Evolutionary conservation across 2,797 vertebrate species (phyloP).

Genomic region (Poliocrania exsul): DNA sequence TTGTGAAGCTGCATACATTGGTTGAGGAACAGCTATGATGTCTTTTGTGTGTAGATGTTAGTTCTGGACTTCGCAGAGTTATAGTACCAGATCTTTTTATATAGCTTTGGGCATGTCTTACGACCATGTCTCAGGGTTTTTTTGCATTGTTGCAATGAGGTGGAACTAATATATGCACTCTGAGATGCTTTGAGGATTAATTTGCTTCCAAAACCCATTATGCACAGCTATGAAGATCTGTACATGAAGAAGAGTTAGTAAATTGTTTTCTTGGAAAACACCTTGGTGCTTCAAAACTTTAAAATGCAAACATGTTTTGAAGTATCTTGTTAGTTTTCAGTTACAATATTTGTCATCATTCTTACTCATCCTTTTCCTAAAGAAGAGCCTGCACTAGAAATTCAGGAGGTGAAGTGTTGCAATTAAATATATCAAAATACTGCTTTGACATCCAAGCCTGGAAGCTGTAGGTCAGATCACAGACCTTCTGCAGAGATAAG

Average conservation of each 20-base stretch:
- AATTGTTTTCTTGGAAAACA: not conserved
- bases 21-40: not conserved
- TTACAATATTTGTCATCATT: not conserved
- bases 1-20: not conserved
- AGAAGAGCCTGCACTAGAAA: not conserved
- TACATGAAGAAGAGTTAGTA: not conserved
- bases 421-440: not conserved
- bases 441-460: not conserved
- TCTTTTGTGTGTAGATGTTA: not conserved
- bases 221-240: not conserved
- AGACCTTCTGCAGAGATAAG: not conserved
- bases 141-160: not conserved
- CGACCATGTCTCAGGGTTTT: not conserved
- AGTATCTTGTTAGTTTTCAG: not conserved
- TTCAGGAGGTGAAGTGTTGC: not conserved
- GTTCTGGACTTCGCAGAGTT: not conserved
- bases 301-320: not conserved
- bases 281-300: not conserved
- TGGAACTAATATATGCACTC: not conserved
- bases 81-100: not conserved
- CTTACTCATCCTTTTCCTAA: not conserved
- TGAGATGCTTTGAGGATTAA: not conserved
- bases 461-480: not conserved
- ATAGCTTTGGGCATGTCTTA: not conserved
- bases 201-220: not conserved